A percentile compares a stretch with the other conserved stretches of the same genome.
Conservation (phyloP, 2,113 vertebrate species). For the Apteryx owenii region DNA sequence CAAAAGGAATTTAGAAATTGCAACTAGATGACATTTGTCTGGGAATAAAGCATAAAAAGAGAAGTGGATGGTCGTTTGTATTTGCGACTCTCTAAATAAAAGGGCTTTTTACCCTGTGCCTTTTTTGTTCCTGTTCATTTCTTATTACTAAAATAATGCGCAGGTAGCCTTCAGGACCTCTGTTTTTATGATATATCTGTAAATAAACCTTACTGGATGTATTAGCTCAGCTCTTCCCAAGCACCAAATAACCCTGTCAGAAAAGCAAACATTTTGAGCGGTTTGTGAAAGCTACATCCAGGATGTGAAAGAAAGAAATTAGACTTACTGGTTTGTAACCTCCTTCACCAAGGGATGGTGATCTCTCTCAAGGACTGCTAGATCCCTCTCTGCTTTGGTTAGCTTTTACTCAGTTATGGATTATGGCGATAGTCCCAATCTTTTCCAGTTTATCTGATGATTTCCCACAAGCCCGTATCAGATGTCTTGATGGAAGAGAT, state of each 20-base stretch:
- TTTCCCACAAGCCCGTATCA: background rate
- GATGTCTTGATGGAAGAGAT: background rate
- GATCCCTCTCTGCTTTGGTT: background rate
- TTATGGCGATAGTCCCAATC: background rate
- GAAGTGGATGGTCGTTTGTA: background rate
- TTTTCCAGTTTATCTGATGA: background rate
- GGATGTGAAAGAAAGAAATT: background rate
- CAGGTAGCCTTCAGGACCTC: background rate
- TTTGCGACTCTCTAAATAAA: background rate
- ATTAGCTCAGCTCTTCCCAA: background rate
- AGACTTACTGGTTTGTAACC: background rate
- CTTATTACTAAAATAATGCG: background rate
- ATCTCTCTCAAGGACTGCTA: background rate
- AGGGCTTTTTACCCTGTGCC: background rate
- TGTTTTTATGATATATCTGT: background rate
- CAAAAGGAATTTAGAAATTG: background rate
- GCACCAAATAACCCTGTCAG: background rate
- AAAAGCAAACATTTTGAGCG: background rate
- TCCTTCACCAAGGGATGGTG: background rate
- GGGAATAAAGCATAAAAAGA: background rate
- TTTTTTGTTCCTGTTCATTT: background rate
- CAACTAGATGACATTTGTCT: background rate
- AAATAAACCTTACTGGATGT: background rate
- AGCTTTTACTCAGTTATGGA: fast-evolving
- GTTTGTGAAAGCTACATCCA: background rate